phyloP scores from a whole-genome alignment of 2,888 invertebrate genomes.

The Andrena trimmerana region DNA sequence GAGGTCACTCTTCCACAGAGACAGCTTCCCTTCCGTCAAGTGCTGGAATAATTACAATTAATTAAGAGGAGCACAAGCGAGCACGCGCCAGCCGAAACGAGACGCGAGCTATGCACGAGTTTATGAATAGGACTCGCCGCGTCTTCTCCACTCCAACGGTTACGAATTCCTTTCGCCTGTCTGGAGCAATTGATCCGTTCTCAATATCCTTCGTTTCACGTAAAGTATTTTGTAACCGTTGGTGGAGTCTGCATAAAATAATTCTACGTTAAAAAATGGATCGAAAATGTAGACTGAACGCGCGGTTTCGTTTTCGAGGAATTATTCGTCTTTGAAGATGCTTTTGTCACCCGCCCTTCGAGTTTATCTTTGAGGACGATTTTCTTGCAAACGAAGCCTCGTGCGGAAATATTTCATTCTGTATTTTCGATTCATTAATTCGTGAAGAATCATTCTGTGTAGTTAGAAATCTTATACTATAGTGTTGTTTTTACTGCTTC shows the following conservation, averaged over 20 bases:
- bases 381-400: no score
- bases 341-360: no score
- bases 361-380: no score
- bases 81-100: conserved; percentile 61
- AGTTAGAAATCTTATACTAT: no score
- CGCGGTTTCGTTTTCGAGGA: no score
- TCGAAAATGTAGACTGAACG: no score
- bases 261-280: no score
- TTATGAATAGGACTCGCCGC: conserved; percentile 41
- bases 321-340: no score
- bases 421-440: no score
- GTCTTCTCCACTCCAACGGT: neutral
- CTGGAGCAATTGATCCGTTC: neutral
- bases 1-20: conserved; percentile 83
- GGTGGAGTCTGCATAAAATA: no score
- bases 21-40: conserved; percentile 84
- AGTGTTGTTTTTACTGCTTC: neutral
- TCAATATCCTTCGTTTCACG: neutral
- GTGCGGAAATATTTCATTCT: no score
- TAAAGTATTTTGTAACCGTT: neutral
- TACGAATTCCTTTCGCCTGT: neutral
- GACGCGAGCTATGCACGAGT: conserved; percentile 37
- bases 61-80: conserved; percentile 69
- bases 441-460: no score
- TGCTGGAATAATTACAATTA: conserved; percentile 81